Evolutionary conservation across 2,797 vertebrate species (phyloP).

Genomic region (Sebastiscus albofasciatus): DNA sequence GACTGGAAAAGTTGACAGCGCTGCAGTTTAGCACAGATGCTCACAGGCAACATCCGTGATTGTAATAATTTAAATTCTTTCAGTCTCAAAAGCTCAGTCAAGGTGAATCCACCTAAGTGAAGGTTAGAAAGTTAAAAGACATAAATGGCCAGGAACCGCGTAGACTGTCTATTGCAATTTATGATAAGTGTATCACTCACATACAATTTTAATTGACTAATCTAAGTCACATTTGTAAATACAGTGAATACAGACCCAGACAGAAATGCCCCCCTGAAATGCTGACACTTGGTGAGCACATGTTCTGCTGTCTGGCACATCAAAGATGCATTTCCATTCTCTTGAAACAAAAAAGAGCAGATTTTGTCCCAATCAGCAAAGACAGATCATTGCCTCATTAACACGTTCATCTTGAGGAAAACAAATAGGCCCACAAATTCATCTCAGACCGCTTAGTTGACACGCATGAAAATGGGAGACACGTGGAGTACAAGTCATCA

Average conservation of each 20-base stretch:
- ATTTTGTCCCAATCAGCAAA: conserved; percentile 12
- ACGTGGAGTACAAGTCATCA: not conserved
- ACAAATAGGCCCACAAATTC: conserved; percentile 12
- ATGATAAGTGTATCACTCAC: not conserved
- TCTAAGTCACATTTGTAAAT: conserved; percentile 1
- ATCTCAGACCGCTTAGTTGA: not conserved
- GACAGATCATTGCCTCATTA: conserved; percentile 45
- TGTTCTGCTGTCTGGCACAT: conserved; percentile 37
- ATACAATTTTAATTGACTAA: not conserved
- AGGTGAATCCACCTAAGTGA: conserved; percentile 39
- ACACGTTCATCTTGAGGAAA: conserved; percentile 24
- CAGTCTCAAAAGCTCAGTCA: conserved; percentile 21
- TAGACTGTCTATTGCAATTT: not conserved
- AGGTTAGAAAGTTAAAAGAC: conserved; percentile 16
- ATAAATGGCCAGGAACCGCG: not conserved
- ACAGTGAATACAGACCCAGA: not conserved
- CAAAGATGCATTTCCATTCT: conserved; percentile 33
- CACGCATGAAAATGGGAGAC: conserved; percentile 16
- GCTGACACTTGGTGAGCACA: conserved; percentile 32
- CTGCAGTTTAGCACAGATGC: conserved; percentile 42
- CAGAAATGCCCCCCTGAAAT: conserved; percentile 13
- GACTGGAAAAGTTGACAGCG: conserved; percentile 61
- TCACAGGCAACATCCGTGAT: conserved; percentile 34
- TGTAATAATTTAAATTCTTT: conserved; percentile 40
- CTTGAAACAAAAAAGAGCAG: conserved; percentile 19